Evolutionary conservation across 2,797 vertebrate genomes (phyloP), one percentile per base, ranked within the genome.

Genomic region (Cephalopachus bancanus): DNA sequence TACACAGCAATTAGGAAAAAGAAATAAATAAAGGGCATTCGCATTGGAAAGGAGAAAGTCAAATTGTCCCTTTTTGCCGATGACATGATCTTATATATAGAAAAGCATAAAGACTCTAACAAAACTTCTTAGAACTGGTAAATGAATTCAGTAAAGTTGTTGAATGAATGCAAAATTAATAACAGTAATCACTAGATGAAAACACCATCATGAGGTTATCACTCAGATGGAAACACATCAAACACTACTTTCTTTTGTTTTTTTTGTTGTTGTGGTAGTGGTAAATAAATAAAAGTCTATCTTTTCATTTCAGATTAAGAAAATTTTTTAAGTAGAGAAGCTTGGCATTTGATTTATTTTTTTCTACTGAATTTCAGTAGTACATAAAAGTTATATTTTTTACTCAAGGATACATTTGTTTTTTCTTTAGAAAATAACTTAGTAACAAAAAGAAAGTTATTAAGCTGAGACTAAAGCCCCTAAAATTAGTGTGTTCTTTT

Each of bases 321-420:
- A 92, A 12, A 59, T 71, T 49, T 81, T 14, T 79, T 94, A 85
- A 44, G 8, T 81, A 74, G 89, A 89, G 64, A 86, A 87, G 22
- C 24, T 26, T 89, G 57, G 33, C 3, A 57, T 49, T 91, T 85
- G 53, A 44, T 44, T 44, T 44, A 44, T 44, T 76, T 74, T 91
- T 26, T 64, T 78, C 49, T 59, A 76, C n/a, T 89, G 16, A 91
- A 86, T 83, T 83, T 90, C 33, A 87, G 9, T 60, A n/a, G 30
- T 55, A 30, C 26, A 67, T 75, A 89, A 81, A 75, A 89, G 20
- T 44, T 81, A 8, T 81, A 76, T 84, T 93, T 84, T 65, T 83
- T 87, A 88, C 26, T 84, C 53, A 62, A 90, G 83, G 30, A 72
- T 65, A 57, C 26, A 37, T 67, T 93, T 85, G 7, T 15, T 80